Base-by-base conservation (phyloP, 2,113 vertebrate genomes). In the Rafetus swinhoei region DNA sequence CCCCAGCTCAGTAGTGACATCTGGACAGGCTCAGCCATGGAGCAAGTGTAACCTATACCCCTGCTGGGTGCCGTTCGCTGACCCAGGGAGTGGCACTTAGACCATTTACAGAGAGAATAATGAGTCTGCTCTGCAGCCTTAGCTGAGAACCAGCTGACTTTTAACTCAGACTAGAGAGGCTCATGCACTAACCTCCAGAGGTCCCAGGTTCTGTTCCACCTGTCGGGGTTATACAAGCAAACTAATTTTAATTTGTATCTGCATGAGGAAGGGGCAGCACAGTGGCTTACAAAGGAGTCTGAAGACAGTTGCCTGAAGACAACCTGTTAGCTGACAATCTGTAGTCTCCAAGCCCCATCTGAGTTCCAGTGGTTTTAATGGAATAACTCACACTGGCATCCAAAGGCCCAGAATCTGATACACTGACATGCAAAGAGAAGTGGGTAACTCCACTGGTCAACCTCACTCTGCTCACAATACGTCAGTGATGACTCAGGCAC, bases 361-460 rank as follows among this genome's bases (percentile, higher is more conserved):
- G 35, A 79, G 55, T 81, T 59, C 74, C 74, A 9, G 0, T 32
- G 35, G 29, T 52, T 45, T 74, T 74, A 27, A 88, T 89, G 74
- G 89, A 83, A 57, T 57, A 79, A 83, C 62, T 82, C 56, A 72
- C 85, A 8, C 6, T 7, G 22, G 25, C 16, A 39, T 65, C 77
- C 82, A 1, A 1, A 57, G 56, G 79, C 13, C 57, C 25, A 60
- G 14, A n/a, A 45, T 76, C 25, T 45, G 74, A 14, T 3, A 79
- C 85, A 82, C 90, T 45, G 29, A 45, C 39, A 7, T 39, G 81
- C 65, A 82, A 79, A 45, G 81, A 80, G 76, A 1, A 0, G 52
- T 7, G 45, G 81, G 89, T 81, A 92, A 24, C 82, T 45, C 87
- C 89, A 32, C 72, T 93, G 27, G 10, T 52, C 74, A 59, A 35